Percentiles rank a stretch among this genome's conserved stretches.
These are phyloP conservation scores for Tragelaphus strepsiceros DNA, from an alignment of 2,113 vertebrate species.

Conservation along the genomic window DNA sequence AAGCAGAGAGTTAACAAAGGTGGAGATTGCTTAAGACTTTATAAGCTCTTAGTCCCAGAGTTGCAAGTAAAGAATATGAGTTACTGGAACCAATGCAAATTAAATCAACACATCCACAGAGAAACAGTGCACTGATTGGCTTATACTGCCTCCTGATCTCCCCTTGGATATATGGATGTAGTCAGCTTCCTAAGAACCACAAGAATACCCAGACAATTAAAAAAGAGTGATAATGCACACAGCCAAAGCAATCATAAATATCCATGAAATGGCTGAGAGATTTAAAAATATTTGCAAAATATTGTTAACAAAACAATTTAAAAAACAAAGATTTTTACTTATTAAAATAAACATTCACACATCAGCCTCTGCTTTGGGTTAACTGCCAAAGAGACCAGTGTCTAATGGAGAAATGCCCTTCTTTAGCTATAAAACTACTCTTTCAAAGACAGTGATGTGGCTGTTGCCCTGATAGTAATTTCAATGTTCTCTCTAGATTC, in stretches of 20 bases:
- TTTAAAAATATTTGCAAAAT: background rate
- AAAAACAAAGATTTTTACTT: background rate
- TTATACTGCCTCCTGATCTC: background rate
- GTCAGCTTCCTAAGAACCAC: background rate
- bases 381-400: background rate
- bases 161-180: background rate
- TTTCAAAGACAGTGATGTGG: background rate
- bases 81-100: background rate
- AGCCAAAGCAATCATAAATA: background rate
- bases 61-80: background rate
- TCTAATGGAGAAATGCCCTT: background rate
- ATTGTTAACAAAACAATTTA: background rate
- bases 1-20: background rate
- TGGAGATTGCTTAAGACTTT: background rate
- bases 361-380: background rate
- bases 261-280: background rate
- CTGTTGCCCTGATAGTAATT: background rate
- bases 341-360: background rate
- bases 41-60: background rate
- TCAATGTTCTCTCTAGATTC: background rate
- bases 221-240: background rate
- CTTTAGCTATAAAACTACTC: background rate
- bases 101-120: background rate
- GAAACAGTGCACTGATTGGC: background rate
- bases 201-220: background rate